Evolutionary conservation across 2,888 invertebrate genomes (phyloP), one percentile per base, ranked within the genome.

Genomic region (Geotrupes spiniger): DNA sequence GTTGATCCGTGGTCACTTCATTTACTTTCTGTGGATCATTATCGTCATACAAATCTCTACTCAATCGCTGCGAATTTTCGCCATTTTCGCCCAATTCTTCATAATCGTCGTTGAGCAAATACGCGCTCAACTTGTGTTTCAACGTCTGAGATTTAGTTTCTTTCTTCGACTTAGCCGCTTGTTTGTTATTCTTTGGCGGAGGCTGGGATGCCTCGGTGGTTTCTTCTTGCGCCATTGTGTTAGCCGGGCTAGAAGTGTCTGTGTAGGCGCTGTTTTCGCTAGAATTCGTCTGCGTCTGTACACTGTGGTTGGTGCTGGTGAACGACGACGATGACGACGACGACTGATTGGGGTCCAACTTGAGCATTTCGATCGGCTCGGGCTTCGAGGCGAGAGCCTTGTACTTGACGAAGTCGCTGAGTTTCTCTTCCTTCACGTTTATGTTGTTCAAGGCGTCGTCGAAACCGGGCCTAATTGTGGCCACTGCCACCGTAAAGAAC

Each of bases 401-500:
- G 25, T 36, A 43, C 12, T 31, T 31, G 8, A 33, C 33, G 12
- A 36, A 25, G 25, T 43, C 43, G 5, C n/a, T 12, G 9, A 26
- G n/a, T 36, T 36, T 16, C 9, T 33, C 25, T 43, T 42, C 46
- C 6, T 45, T 45, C 3, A 29, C 46, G 5, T 44, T 42, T 2
- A 42, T 11, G 16, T 31, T 29, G 4, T 15, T n/a, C 17, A 50
- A 36, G 11, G 46, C 50, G 25, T 37, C 17, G n/a, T 41, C 26
- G 16, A 50, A 25, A 12, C 38, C 31, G n/a, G 36, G 26, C 27
- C 31, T 21, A 27, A 50, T 15, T 16, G 41, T 33, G 12, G 40
- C 41, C n/a, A 25, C 27, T 4, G 50, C 42, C 12, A 50, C 16
- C 3, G 46, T 46, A 16, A 29, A 50, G 26, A 25, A 50, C 26